Conservation (phyloP, 2,113 vertebrate genomes). For the Colistium nudipinnis region DNA sequence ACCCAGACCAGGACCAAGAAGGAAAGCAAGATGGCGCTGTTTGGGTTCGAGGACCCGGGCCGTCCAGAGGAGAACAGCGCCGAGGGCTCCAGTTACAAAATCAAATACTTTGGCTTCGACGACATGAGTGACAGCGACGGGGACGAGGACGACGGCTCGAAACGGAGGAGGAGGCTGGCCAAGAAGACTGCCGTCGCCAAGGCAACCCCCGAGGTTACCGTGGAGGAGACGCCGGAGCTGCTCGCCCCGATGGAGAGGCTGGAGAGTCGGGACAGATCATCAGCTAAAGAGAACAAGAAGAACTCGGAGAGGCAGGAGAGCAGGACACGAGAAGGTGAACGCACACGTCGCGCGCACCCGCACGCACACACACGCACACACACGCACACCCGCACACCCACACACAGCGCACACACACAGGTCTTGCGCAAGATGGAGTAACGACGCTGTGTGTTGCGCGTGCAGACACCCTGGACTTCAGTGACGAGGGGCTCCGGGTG, state of each 20-base stretch:
- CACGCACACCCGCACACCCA: background rate
- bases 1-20: slow-evolving; percentile 93
- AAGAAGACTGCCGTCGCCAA: slow-evolving; percentile 77
- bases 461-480: slow-evolving; percentile 83
- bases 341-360: background rate
- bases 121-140: slow-evolving; percentile 95
- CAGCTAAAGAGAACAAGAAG: slow-evolving; percentile 47
- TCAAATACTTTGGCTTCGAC: slow-evolving; percentile 98
- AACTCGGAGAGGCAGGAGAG: slow-evolving; percentile 23
- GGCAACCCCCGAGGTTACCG: slow-evolving; percentile 57
- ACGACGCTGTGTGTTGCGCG: background rate
- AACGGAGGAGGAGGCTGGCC: slow-evolving; percentile 73
- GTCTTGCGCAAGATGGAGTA: too few relatives aligned
- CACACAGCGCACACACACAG: background rate
- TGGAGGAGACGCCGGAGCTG: slow-evolving; percentile 28
- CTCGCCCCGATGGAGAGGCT: slow-evolving; percentile 63
- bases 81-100: slow-evolving; percentile 92
- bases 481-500: slow-evolving; percentile 83
- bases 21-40: slow-evolving; percentile 91
- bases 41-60: slow-evolving; percentile 92
- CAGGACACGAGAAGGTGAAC: slow-evolving; percentile 55
- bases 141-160: slow-evolving; percentile 73
- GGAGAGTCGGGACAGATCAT: slow-evolving; percentile 9
- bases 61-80: slow-evolving; percentile 78
- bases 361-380: too few relatives aligned